Percentiles rank a stretch among this genome's conserved stretches.
phyloP scores from a whole-genome alignment of 2,797 vertebrate genomes.

The Mallotus villosus region DNA sequence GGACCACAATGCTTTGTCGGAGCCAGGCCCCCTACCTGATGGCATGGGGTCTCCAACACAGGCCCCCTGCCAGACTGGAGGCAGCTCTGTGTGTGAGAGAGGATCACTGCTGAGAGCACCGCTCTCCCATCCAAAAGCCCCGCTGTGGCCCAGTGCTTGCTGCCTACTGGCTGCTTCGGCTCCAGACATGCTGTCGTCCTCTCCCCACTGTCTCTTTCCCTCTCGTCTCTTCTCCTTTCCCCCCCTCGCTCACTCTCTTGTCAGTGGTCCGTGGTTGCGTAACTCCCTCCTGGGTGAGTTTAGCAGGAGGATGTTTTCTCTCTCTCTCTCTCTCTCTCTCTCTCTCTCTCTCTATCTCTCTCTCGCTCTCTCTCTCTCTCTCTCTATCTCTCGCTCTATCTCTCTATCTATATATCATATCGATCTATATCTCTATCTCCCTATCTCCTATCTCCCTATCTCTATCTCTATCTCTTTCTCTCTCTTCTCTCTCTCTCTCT shows the following conservation, averaged over 20 bases:
- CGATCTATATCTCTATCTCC: not conserved
- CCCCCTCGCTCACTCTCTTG: too few relatives aligned
- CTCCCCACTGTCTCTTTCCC: not conserved
- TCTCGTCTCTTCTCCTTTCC: not conserved
- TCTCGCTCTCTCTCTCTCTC: conserved; percentile 16
- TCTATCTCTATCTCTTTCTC: conserved; percentile 7
- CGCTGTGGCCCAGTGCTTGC: not conserved
- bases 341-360: conserved; percentile 1
- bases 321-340: not conserved
- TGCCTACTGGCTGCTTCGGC: not conserved
- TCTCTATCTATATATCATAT: too few relatives aligned
- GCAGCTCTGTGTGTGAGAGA: conserved; percentile 16
- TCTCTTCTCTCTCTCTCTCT: conserved; percentile 2
- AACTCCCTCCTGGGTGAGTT: not conserved
- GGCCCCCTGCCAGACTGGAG: conserved; percentile 8
- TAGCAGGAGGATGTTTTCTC: not conserved
- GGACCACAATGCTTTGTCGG: not conserved
- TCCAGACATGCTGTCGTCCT: not conserved
- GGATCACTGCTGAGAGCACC: not conserved
- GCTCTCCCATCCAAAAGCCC: not conserved
- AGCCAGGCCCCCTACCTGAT: conserved; percentile 4
- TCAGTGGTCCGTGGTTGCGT: too few relatives aligned
- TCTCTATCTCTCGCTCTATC: not conserved
- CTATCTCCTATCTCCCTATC: too few relatives aligned
- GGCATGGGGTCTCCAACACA: conserved; percentile 14